A percentile compares a stretch with the other conserved stretches of the same genome.
phyloP scores from a whole-genome alignment of 2,888 invertebrate species.

The Hydriomena furcata region DNA sequence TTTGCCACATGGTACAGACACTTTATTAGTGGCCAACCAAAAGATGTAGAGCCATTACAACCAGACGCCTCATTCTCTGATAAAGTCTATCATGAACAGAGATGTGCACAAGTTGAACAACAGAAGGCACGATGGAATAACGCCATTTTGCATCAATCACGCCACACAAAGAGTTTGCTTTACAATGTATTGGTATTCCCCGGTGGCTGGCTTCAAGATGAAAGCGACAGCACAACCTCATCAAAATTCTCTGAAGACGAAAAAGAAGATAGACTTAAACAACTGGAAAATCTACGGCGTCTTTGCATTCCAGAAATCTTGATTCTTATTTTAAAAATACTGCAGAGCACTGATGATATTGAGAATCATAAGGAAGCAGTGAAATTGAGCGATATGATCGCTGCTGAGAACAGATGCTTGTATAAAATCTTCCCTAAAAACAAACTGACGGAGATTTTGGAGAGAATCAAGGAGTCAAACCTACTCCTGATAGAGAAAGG shows the following conservation, averaged over 20 bases:
- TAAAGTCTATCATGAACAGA: slow-evolving; percentile 94
- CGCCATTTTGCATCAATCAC: slow-evolving; percentile 87
- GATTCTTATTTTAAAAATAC: slow-evolving; percentile 89
- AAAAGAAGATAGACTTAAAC: slow-evolving; percentile 83
- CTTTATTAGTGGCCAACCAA: slow-evolving; percentile 91
- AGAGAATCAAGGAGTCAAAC: slow-evolving; percentile 91
- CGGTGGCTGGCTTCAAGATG: slow-evolving; percentile 95
- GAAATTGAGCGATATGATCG: slow-evolving; percentile 90
- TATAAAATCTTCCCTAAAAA: slow-evolving; percentile 92
- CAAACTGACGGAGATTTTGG: slow-evolving; percentile 89
- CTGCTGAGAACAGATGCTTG: slow-evolving; percentile 90
- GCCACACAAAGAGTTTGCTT: slow-evolving; percentile 89
- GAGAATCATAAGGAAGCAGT: slow-evolving; percentile 87
- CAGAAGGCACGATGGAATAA: slow-evolving; percentile 90
- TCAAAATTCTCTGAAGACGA: slow-evolving; percentile 72
- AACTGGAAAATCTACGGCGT: slow-evolving; percentile 89
- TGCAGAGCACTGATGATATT: slow-evolving; percentile 89
- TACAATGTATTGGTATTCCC: slow-evolving; percentile 95
- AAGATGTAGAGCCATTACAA: slow-evolving; percentile 84
- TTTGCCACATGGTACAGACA: slow-evolving; percentile 95
- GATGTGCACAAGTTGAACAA: slow-evolving; percentile 89
- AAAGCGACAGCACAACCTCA: slow-evolving; percentile 78
- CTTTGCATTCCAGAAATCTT: slow-evolving; percentile 93
- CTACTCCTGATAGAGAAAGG: slow-evolving; percentile 89
- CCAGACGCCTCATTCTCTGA: slow-evolving; percentile 90